Conservation (phyloP, 2,888 invertebrate genomes). For the Meliscaeva auricollis region DNA sequence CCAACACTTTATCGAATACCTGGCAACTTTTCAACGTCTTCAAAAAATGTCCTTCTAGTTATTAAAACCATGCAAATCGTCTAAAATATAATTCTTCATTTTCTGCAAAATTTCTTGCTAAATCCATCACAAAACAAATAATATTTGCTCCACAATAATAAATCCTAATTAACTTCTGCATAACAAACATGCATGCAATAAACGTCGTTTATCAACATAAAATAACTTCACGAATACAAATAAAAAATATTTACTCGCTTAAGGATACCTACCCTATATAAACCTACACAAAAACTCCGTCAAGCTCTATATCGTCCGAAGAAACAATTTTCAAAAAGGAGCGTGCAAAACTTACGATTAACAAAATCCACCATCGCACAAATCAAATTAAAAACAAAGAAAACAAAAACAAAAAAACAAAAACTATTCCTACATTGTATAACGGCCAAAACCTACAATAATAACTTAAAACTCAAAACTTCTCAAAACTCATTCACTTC, state of each 20-base stretch:
- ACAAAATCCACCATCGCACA: slow-evolving; percentile 61
- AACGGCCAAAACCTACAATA: background rate
- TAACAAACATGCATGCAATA: slow-evolving; percentile 56
- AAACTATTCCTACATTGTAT: too few relatives aligned
- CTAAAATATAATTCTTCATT: background rate
- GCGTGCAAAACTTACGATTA: slow-evolving; percentile 55
- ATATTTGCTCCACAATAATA: slow-evolving; percentile 36
- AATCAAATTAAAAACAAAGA: slow-evolving; percentile 43
- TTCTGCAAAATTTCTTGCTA: slow-evolving; percentile 14
- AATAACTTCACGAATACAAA: slow-evolving; percentile 33
- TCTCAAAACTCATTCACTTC: slow-evolving; percentile 45
- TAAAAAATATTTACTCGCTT: slow-evolving; percentile 36
- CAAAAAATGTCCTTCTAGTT: background rate
- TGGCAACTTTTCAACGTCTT: background rate
- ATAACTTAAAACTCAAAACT: slow-evolving; percentile 25
- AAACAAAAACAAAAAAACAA: slow-evolving; percentile 13
- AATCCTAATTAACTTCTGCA: slow-evolving; percentile 66
- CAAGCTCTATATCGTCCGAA: too few relatives aligned
- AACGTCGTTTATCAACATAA: slow-evolving; percentile 53
- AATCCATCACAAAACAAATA: background rate
- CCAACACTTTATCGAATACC: too few relatives aligned
- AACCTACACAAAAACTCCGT: background rate
- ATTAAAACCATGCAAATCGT: slow-evolving; percentile 4
- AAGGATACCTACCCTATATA: slow-evolving; percentile 14
- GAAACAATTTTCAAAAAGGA: slow-evolving; percentile 9